Base-by-base conservation (phyloP, 2,797 vertebrate genomes). In the Myotis vivesi region DNA sequence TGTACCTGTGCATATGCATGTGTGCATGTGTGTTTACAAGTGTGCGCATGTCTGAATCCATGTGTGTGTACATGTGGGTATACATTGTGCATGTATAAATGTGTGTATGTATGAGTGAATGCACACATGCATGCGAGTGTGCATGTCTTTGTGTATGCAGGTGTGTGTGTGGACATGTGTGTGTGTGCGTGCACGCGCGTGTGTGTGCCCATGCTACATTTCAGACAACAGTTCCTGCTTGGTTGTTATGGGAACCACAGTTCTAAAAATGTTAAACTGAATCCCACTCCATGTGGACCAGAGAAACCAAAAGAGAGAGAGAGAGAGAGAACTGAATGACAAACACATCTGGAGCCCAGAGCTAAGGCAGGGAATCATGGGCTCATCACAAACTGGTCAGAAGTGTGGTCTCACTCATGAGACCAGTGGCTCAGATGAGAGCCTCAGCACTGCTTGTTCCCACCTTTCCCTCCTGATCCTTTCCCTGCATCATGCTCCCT, bases 231-330 rank as follows among this genome's bases (percentile, higher is more conserved):
- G 55, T 95, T 95, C 68, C 79, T 96, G 94, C 93, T 95, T 96
- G 96, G 97, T 97, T 97, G 97, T 97, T 97, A 97, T 97, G 96
- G 97, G 94, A 97, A 97, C 96, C 93, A 88, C 82, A 64, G 95
- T 96, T 96, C 96, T 97, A 97, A 97, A 97, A 97, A 96, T 96
- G 95, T 96, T 96, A 86, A 91, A 92, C 83, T 94, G 94, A 97
- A 92, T 94, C 93, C 90, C 71, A 97, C 93, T 95, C 83, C 80
- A 90, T 94, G 95, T 94, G 93, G 90, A 91, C 94, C 91, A 94
- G 84, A 93, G 83, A 96, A 96, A 91, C 73, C 30, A 16, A 89
- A 33, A 90, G 85, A 89, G 86, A 68, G 57, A 51, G 41, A 19
- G 51, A 46, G 46, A 10, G 41, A 44, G 49, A 72, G 86, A 66